Evolutionary conservation across 2,888 invertebrate species (phyloP).

Genomic region (Deroplatys truncata): DNA sequence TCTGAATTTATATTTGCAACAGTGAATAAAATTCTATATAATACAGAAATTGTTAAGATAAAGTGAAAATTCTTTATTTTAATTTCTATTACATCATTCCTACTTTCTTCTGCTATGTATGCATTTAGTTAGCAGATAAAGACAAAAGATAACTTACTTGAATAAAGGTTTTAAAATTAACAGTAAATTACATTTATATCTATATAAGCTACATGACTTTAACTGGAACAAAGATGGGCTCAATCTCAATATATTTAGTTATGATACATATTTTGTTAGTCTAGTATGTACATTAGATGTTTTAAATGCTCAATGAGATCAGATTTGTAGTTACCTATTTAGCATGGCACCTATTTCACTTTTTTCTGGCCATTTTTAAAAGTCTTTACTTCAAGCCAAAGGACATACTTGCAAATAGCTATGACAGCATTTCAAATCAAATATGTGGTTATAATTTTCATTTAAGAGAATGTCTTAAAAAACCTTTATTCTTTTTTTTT

Average conservation of each 20-base stretch:
- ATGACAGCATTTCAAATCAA: neutral
- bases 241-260: neutral
- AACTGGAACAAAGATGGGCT: neutral
- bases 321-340: neutral
- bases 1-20: neutral
- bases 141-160: neutral
- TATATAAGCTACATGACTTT: neutral
- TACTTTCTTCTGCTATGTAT: neutral
- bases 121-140: neutral
- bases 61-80: neutral
- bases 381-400: neutral
- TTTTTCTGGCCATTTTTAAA: neutral
- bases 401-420: neutral
- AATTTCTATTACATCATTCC: neutral
- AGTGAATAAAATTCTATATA: neutral
- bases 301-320: neutral
- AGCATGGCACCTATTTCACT: neutral
- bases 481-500: neutral
- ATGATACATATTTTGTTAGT: neutral
- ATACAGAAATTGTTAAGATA: neutral
- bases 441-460: neutral
- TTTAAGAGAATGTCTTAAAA: neutral
- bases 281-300: neutral
- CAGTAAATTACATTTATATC: neutral
- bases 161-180: neutral